phyloP scores from a whole-genome alignment of 2,888 invertebrate genomes.

The Neocrepidodera transversa region DNA sequence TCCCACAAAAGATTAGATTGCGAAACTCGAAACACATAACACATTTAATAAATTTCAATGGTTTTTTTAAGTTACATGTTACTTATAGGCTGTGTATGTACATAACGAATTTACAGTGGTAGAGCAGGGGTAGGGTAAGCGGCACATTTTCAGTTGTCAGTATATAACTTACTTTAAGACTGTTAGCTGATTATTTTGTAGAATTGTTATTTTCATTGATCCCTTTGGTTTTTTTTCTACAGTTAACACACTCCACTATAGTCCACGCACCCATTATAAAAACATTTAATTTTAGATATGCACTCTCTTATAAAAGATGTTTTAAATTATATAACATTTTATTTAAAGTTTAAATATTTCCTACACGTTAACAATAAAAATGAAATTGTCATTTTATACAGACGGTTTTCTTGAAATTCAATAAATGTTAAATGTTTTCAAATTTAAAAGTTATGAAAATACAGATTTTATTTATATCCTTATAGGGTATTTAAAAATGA shows the following conservation, averaged over 20 bases:
- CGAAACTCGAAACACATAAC: slow-evolving; percentile 28
- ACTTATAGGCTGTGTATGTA: slow-evolving; percentile 61
- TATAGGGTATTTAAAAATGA: too few species aligned
- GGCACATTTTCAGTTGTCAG: slow-evolving; percentile 57
- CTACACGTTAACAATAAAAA: too few species aligned
- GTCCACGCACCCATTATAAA: too few species aligned
- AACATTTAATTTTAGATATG: too few species aligned
- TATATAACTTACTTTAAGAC: slow-evolving; percentile 59
- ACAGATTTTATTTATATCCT: too few species aligned
- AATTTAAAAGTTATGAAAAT: too few species aligned
- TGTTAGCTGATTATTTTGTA: slow-evolving; percentile 57
- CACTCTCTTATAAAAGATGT: too few species aligned
- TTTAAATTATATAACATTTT: too few species aligned
- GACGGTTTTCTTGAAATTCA: too few species aligned
- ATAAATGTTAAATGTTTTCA: too few species aligned
- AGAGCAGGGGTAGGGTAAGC: slow-evolving; percentile 55
- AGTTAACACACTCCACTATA: slow-evolving; percentile 33
- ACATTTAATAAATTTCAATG: slow-evolving; percentile 24
- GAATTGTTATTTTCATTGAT: slow-evolving; percentile 51
- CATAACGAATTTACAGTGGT: slow-evolving; percentile 52
- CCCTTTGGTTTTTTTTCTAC: slow-evolving; percentile 32
- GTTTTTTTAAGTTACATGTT: slow-evolving; percentile 48
- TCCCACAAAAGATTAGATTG: slow-evolving; percentile 20
- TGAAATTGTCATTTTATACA: too few species aligned
- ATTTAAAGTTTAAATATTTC: too few species aligned